Base-by-base conservation (phyloP, 2,113 vertebrate species). In the Phoenicopterus ruber region DNA sequence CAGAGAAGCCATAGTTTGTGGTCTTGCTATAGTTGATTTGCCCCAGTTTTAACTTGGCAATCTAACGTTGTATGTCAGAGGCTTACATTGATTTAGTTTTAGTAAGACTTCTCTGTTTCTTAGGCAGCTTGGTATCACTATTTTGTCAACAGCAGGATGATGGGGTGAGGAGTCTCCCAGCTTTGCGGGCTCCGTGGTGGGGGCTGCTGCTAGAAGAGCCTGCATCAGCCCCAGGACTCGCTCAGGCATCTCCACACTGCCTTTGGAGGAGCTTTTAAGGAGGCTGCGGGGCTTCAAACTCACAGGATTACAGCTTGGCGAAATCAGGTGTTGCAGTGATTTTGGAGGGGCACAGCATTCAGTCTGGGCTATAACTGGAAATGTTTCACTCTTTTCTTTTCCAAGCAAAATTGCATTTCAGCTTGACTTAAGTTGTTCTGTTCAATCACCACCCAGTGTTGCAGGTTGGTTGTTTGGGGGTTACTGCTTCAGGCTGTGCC, bases 121-220 rank as follows among this genome's bases (percentile, higher is more conserved):
- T 42, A 13, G 0, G 4, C 21, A 46, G 17, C 10, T 86, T 49
- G 8, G 4, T 74, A 31, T 66, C 10, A 5, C 20, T 77, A 1
- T 22, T 44, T 84, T 84, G 50, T 38, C 79, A 34, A 61, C 70
- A 78, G 29, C 54, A 82, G 29, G 11, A 31, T 1, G 9, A 26
- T 9, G 17, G 18, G 9, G n/a, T 54, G 11, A 84, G 44, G 44
- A 84, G 19, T 19, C 14, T n/a, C 20, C 26, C 12, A 31, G 29
- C 13, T 86, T 32, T 73, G 10, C 34, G 54, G 20, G 28, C 38
- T 52, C 50, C 6, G 2, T 2, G 0, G 0, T 44, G 32, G 38
- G 9, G 49, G 47, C 14, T 0, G 0, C 69, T 69, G 5, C n/a
- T 44, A 50, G 15, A 57, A 52, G 19, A 57, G 8, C 38, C 29